A percentile compares a stretch with the other conserved stretches of the same genome.
phyloP scores from a whole-genome alignment of 1,140 invertebrate genomes.

The Bombus confusus region DNA sequence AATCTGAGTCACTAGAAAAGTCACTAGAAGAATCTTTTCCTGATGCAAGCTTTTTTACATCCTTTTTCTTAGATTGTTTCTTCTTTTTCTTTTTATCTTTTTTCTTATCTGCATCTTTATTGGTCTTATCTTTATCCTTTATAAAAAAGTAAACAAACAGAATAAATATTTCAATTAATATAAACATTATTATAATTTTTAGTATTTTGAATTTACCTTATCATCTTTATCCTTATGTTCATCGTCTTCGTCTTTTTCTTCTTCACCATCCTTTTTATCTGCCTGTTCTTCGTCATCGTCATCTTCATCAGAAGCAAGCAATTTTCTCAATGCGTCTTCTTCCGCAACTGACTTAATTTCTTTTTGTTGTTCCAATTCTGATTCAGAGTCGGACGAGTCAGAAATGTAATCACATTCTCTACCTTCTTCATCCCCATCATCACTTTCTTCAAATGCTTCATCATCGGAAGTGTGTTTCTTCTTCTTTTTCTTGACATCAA shows the following conservation, averaged over 20 bases:
- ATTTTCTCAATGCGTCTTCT: conserved; percentile 93
- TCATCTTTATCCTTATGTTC: conserved; percentile 85
- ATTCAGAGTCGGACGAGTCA: conserved; percentile 91
- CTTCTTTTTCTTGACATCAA: conserved; percentile 82
- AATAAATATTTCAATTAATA: not conserved
- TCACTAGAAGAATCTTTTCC: conserved; percentile 86
- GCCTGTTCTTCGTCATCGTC: conserved; percentile 91
- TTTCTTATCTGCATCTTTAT: conserved; percentile 73
- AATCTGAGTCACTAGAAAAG: conserved; percentile 89
- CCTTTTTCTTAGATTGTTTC: conserved; percentile 76
- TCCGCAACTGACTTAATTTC: conserved; percentile 93
- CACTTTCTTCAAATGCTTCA: conserved; percentile 96
- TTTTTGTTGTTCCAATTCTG: conserved; percentile 88
- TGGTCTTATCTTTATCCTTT: conserved; percentile 78
- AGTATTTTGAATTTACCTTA: conserved; percentile 80
- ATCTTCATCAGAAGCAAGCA: conserved; percentile 95
- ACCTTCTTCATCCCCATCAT: conserved; percentile 98
- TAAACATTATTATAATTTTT: not conserved
- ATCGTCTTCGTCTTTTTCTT: conserved; percentile 85
- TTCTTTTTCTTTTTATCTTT: conserved; percentile 80
- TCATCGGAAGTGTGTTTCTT: conserved; percentile 90
- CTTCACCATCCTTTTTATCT: conserved; percentile 84
- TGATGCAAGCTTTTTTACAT: conserved; percentile 69
- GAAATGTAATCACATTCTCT: conserved; percentile 94
- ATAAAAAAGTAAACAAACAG: conserved; percentile 11